A percentile compares a stretch with the other conserved stretches of the same genome.
phyloP scores from a whole-genome alignment of 2,888 invertebrate species.

The Sinelater perroti region DNA sequence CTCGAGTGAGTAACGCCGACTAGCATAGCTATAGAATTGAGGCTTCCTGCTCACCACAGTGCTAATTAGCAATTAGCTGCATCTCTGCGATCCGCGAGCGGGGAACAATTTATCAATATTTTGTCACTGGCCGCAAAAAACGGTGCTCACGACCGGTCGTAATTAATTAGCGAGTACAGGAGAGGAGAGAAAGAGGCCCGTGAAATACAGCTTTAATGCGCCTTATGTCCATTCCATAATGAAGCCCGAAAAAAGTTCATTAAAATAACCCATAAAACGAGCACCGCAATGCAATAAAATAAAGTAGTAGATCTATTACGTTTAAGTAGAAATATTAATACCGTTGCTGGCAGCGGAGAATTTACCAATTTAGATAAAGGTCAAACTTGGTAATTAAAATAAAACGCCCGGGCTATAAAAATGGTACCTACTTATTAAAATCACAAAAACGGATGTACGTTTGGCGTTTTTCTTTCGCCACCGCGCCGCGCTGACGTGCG shows the following conservation, averaged over 20 bases:
- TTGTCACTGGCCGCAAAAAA: conserved; percentile 4
- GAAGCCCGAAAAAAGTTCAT: conserved; percentile 31
- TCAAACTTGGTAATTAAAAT: conserved; percentile 46
- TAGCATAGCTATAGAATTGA: too few relatives aligned
- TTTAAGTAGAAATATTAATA: conserved; percentile 36
- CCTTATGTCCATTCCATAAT: conserved; percentile 30
- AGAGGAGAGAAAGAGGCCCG: conserved; percentile 11
- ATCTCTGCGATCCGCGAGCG: conserved; percentile 5
- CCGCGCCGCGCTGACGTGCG: conserved; percentile 27
- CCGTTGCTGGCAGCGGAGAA: conserved; percentile 26
- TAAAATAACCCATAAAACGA: conserved; percentile 33
- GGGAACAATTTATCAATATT: conserved; percentile 12
- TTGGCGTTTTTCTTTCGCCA: conserved; percentile 26
- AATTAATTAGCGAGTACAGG: conserved; percentile 6
- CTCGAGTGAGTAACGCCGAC: too few relatives aligned
- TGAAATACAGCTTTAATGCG: conserved; percentile 25
- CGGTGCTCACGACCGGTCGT: conserved; percentile 8
- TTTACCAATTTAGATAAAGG: conserved; percentile 47
- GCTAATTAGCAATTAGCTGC: background rate
- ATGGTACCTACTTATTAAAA: conserved; percentile 39
- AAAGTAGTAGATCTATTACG: conserved; percentile 34
- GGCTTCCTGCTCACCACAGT: background rate
- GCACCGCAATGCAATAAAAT: conserved; percentile 36
- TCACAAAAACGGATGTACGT: conserved; percentile 34
- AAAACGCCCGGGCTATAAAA: conserved; percentile 40